Evolutionary conservation across 2,888 invertebrate genomes (phyloP), one percentile per base, ranked within the genome.

Genomic region (Clitarchus hookeri): DNA sequence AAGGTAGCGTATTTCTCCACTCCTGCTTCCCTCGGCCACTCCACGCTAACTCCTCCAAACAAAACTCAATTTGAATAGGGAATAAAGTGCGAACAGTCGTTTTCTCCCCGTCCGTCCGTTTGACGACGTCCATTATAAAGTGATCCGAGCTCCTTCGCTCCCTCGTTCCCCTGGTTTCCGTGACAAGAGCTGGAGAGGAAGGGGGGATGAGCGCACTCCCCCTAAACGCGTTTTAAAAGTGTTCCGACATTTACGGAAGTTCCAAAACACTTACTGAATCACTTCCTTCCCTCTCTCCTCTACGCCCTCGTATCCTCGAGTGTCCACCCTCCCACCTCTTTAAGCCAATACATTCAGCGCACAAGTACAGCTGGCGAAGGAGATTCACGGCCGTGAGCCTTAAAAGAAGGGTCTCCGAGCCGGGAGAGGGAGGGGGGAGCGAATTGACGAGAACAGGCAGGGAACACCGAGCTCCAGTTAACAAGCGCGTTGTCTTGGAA

Each of bases 31-130:
- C 44, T 27, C 54, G 27, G 9, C 85, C 44, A 48, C n/a, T 44
- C 85, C 83, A 53, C 79, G 9, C 77, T n/a, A 54, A 48, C n/a
- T 77, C 54, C 86, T 87, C 53, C 36, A 85, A 85, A 85, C 85
- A 87, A 86, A 86, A 86, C 87, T 87, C 87, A 87, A 87, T 87
- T 87, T 87, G 86, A 87, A 87, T 86, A 84, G 53, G 79, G 83
- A 85, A 65, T 83, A 80, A 80, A 85, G 36, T 82, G 82, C 82
- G 82, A 82, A 82, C 82, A 65, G 65, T 65, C 65, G 65, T 65
- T 65, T 26, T 82, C 82, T 82, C 82, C 27, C 82, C 44, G 27
- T 82, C 19, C 19, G 36, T 36, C 36, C 36, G 36, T 36, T 4
- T 1, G 1, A 36, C 36, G 82, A 27, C 44, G 82, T 82, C 82